A percentile compares a stretch with the other conserved stretches of the same genome.
Conservation (phyloP, 2,888 invertebrate genomes). For the Mantis religiosa region DNA sequence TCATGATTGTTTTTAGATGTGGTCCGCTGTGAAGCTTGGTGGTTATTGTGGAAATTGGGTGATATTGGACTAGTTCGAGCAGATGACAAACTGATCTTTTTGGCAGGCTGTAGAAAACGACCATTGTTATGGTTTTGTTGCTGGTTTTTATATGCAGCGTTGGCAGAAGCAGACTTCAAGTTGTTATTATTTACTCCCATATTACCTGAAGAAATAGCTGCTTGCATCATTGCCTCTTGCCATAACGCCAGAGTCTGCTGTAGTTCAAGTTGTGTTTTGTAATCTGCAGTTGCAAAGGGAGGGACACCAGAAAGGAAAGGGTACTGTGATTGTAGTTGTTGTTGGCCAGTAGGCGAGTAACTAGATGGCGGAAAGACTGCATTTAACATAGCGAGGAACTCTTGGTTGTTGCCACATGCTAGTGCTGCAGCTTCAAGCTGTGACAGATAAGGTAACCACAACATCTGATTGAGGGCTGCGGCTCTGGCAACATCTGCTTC, state of each 20-base stretch:
- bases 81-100: constrained; percentile 38
- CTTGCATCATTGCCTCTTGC: constrained; percentile 64
- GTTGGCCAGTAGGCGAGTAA: constrained; percentile 21
- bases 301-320: constrained; percentile 49
- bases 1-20: constrained; percentile 24
- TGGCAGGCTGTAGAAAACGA: constrained; percentile 3
- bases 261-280: constrained; percentile 45
- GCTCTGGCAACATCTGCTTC: constrained; percentile 67
- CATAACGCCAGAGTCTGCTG: constrained; percentile 61
- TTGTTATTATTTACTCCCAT: neutral
- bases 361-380: constrained; percentile 40
- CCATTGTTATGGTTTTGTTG: neutral
- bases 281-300: constrained; percentile 40
- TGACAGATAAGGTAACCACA: constrained; percentile 67
- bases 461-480: constrained; percentile 67
- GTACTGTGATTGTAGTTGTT: constrained; percentile 48
- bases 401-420: constrained; percentile 48
- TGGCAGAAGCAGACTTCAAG: constrained; percentile 1
- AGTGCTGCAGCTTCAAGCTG: constrained; percentile 56
- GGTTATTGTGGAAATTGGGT: constrained; percentile 40
- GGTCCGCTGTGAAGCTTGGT: constrained; percentile 6
- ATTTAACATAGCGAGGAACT: constrained; percentile 43
- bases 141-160: constrained; percentile 36
- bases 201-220: constrained; percentile 35
- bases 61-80: constrained; percentile 52